A percentile compares a stretch with the other conserved stretches of the same genome.
These are phyloP conservation scores for Neodon shergylaensis DNA, from an alignment of 2,113 vertebrate genomes.

Conservation along the genomic window DNA sequence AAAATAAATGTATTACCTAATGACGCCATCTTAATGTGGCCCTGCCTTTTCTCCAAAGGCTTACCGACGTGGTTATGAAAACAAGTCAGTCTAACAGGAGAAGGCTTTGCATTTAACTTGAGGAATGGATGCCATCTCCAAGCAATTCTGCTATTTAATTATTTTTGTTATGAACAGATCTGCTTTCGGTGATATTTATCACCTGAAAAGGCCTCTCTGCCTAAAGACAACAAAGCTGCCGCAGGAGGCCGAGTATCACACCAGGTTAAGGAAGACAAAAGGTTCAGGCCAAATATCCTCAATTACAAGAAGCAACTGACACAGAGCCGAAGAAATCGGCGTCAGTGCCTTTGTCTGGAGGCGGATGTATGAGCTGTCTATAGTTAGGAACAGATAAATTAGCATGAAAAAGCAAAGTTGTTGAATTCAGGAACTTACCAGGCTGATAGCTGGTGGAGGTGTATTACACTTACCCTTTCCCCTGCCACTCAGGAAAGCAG, in stretches of 20 bases:
- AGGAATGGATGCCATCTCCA: slow-evolving; percentile 85
- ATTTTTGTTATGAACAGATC: slow-evolving; percentile 77
- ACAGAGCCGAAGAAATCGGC: not conserved
- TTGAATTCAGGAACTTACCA: not conserved
- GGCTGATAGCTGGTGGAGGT: not conserved
- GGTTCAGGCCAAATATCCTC: not conserved
- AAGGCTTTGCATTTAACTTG: slow-evolving; percentile 87
- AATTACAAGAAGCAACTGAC: slow-evolving; percentile 39
- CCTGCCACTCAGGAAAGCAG: not conserved
- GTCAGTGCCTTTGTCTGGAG: not conserved
- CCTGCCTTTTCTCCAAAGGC: slow-evolving; percentile 85
- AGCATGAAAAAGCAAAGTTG: not conserved
- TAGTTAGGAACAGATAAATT: not conserved
- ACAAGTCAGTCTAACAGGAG: slow-evolving; percentile 85
- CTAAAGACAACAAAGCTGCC: slow-evolving; percentile 15
- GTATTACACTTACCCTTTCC: not conserved
- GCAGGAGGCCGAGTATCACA: not conserved
- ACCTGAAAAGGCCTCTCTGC: slow-evolving; percentile 59
- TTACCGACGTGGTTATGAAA: slow-evolving; percentile 86
- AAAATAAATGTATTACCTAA: slow-evolving; percentile 91
- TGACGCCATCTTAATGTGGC: slow-evolving; percentile 86
- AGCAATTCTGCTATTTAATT: slow-evolving; percentile 83
- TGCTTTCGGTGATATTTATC: slow-evolving; percentile 75
- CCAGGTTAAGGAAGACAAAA: slow-evolving; percentile 12
- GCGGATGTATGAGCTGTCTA: not conserved